These are phyloP conservation scores for Gymnosoma rotundatum DNA, from an alignment of 2,888 invertebrate genomes.

Conservation along the genomic window DNA sequence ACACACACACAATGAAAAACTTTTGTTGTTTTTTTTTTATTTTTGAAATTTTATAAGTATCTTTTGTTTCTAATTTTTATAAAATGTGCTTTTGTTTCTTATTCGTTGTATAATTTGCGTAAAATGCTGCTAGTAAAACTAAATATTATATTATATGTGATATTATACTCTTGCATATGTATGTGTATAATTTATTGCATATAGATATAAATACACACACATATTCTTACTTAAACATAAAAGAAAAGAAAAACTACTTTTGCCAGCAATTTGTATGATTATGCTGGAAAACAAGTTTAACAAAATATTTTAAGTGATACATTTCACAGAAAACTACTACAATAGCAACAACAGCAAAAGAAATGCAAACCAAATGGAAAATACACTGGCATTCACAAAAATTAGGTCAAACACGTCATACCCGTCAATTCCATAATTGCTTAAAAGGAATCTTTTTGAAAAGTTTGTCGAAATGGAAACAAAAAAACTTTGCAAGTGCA, in stretches of 20 bases:
- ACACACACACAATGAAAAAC: too few relatives aligned
- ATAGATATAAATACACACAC: background rate
- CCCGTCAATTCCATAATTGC: constrained; percentile 59
- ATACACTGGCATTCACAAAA: constrained; percentile 26
- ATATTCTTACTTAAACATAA: background rate
- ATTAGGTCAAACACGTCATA: constrained; percentile 66
- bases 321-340: constrained; percentile 26
- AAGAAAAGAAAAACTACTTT: constrained; percentile 24
- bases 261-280: constrained; percentile 28
- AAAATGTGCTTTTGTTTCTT: too few relatives aligned
- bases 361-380: constrained; percentile 34
- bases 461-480: background rate
- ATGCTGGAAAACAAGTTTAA: constrained; percentile 37
- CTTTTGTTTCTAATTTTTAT: too few relatives aligned
- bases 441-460: constrained; percentile 58
- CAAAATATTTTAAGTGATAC: constrained; percentile 12
- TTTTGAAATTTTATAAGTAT: too few relatives aligned
- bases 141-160: too few relatives aligned
- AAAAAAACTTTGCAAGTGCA: constrained; percentile 8
- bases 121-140: too few relatives aligned
- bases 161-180: too few relatives aligned
- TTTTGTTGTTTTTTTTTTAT: too few relatives aligned
- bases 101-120: too few relatives aligned
- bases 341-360: constrained; percentile 16
- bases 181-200: too few relatives aligned